These are phyloP conservation scores for Monarcha castaneiventris DNA, from an alignment of 2,113 vertebrate genomes.

Conservation along the genomic window DNA sequence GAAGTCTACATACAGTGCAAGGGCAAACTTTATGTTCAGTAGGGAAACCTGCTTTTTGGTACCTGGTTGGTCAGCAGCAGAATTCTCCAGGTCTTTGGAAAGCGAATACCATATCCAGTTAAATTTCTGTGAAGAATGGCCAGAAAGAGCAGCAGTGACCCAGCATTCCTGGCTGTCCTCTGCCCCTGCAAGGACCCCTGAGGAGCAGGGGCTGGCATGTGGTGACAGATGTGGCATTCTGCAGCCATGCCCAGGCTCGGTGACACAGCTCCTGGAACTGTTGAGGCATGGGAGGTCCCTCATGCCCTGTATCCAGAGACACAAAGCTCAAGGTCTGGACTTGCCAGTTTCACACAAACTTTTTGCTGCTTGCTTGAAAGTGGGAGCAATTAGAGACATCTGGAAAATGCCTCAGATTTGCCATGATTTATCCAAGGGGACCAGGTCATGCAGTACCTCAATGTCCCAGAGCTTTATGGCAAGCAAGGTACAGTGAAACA, in stretches of 20 bases:
- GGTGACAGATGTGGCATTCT: background rate
- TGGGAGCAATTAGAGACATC: background rate
- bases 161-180: background rate
- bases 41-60: background rate
- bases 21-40: background rate
- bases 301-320: background rate
- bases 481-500: background rate
- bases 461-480: background rate
- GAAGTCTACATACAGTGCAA: background rate
- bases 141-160: background rate
- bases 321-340: background rate
- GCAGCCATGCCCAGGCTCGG: background rate
- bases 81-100: background rate
- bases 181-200: background rate
- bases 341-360: background rate
- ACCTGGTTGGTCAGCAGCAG: background rate
- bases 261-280: background rate
- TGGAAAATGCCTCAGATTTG: background rate
- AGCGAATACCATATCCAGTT: background rate
- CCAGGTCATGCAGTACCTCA: background rate
- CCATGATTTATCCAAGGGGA: background rate
- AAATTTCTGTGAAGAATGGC: background rate
- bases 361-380: background rate
- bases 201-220: background rate
- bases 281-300: rapidly evolving